Evolutionary conservation across 2,797 vertebrate species (phyloP).

Genomic region (Falco concolor): DNA sequence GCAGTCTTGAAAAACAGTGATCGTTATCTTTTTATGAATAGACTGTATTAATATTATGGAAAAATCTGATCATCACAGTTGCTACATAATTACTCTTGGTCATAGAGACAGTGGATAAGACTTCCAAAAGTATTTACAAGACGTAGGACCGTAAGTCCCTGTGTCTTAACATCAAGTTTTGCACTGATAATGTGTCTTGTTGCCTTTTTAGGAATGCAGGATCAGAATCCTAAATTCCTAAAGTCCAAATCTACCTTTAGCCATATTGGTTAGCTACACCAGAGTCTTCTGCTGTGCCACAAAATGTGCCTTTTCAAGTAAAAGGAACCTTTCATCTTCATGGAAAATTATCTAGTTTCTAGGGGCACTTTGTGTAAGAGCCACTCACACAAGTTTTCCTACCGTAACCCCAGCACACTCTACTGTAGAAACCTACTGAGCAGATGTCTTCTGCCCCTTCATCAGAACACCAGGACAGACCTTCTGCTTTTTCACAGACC

Average conservation of each 20-base stretch:
- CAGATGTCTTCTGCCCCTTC: background rate
- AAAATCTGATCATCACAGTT: background rate
- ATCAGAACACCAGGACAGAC: background rate
- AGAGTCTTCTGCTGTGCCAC: background rate
- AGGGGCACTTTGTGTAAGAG: background rate
- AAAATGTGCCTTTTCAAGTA: background rate
- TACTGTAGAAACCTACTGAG: background rate
- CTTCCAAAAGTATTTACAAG: background rate
- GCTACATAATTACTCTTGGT: background rate
- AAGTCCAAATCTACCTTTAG: background rate
- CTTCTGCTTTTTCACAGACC: background rate
- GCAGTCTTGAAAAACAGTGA: background rate
- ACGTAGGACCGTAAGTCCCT: background rate
- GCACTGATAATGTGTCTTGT: background rate
- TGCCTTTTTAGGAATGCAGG: background rate
- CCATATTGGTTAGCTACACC: rapidly evolving
- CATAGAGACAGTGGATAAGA: background rate
- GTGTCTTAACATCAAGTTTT: background rate
- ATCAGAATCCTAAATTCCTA: background rate
- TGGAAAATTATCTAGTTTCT: background rate
- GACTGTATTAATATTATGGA: background rate
- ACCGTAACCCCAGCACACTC: rapidly evolving
- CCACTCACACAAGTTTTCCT: background rate
- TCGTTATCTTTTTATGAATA: background rate
- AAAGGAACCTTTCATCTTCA: background rate